These are phyloP conservation scores for Hedychridium roseum DNA, from an alignment of 2,888 invertebrate species.

Conservation along the genomic window DNA sequence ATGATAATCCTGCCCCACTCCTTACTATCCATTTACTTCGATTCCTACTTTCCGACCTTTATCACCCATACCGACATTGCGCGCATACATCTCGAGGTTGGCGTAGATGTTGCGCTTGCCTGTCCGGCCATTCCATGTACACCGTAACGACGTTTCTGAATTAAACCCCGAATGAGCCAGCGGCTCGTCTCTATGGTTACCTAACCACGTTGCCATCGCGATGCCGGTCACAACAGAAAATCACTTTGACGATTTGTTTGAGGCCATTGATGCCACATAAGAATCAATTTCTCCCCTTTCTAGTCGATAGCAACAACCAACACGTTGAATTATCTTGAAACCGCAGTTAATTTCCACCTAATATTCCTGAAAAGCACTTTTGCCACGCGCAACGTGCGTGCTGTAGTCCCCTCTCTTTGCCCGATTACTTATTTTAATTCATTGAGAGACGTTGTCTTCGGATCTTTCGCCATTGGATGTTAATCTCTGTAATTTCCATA, in stretches of 20 bases:
- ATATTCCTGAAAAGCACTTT: conserved; percentile 31
- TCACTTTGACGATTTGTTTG: conserved; percentile 62
- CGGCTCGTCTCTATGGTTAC: conserved; percentile 44
- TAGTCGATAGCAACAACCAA: not conserved
- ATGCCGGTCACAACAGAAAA: conserved; percentile 61
- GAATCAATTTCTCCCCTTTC: conserved; percentile 43
- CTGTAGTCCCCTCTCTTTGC: conserved; percentile 15
- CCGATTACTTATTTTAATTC: conserved; percentile 16
- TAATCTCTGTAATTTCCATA: too few relatives aligned
- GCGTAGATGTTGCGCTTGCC: too few relatives aligned
- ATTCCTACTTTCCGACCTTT: conserved; percentile 1
- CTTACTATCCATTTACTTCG: not conserved
- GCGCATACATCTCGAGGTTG: conserved; percentile 8
- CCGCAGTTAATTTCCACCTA: conserved; percentile 8
- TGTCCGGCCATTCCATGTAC: too few relatives aligned
- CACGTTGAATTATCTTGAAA: conserved; percentile 20
- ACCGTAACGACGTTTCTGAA: conserved; percentile 47
- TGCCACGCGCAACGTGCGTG: not conserved
- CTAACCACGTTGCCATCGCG: conserved; percentile 60
- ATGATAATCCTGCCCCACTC: not conserved
- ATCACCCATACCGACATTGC: not conserved
- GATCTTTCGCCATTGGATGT: not conserved
- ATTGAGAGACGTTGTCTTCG: conserved; percentile 9
- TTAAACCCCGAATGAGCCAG: conserved; percentile 51
- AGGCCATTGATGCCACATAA: conserved; percentile 54